Evolutionary conservation across 2,797 vertebrate genomes (phyloP), one percentile per base, ranked within the genome.

Genomic region (Ataeniobius toweri): DNA sequence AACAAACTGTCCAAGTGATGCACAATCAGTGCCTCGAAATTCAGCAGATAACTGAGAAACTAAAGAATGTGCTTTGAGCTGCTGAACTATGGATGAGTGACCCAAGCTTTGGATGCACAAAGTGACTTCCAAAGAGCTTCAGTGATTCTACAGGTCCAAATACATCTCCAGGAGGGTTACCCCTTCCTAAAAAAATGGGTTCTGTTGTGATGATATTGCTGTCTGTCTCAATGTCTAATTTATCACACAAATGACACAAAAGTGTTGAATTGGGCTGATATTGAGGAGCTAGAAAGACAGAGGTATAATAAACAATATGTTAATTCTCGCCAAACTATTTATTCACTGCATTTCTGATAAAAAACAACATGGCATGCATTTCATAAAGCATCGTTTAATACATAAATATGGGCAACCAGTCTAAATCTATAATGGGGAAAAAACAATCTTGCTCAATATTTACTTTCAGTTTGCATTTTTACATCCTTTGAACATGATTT

Each of bases 1-100:
- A 48, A 81, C 36, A 72, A 44, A 75, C 46, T 24, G 65, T 48
- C 79, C 59, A 71, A 31, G 50, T 58, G 63, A 78, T 28, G 67
- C 13, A 3, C 7, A 67, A 31, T 75, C 18, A 44, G 31, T 6
- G 51, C 63, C 12, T 63, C 6, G 56, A 39, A 58, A 50, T 73
- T 53, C 26, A 51, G 36, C 24, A 59, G 56, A 5, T 16, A 51
- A 68, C 14, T 39, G 26, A 76, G 13, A 36, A 26, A 72, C 24
- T 1, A 53, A 12, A 3, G 18, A 26, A 56, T 26, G 41, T 22
- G 16, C 24, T 70, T 53, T 14, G 13, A 61, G 53, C 10, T 44
- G 2, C 10, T 69, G 24, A 69, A 46, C 20, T 41, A 22, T 5
- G 63, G 36, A 67, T 41, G 31, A 36, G 16, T 39, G 36, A 13